Evolutionary conservation across 2,113 vertebrate genomes (phyloP), one percentile per base, ranked within the genome.

Genomic region (Petaurus breviceps): DNA sequence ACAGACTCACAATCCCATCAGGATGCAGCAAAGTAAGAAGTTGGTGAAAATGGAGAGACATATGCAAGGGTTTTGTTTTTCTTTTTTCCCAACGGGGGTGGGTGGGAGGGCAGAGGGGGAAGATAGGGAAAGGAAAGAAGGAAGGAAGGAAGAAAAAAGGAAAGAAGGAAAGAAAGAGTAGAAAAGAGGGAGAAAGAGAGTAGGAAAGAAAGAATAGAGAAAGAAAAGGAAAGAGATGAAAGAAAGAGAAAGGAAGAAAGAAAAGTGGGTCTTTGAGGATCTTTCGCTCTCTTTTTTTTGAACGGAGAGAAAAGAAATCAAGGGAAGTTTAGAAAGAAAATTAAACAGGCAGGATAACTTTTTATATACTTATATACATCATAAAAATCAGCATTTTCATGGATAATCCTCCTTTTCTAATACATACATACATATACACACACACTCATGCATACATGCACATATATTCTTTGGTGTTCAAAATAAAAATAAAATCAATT

Each of bases 11-110:
- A 93, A 10, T 68, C 37, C 47, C 51, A 49, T 57, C 3, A 90
- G 57, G 68, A 25, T 3, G 22, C 37, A 91, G 90, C 37, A 47
- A 95, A 96, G 92, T 91, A 91, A 93, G 89, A 95, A 19, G 51
- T 9, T 37, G 53, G 90, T 51, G 51, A 89, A 54, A 24, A 53
- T 51, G 4, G 24, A 22, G 90, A 53, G 28, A 49, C 51, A 52
- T 8, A 31, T 37, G 61, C 26, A 31, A 43, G 43, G 26, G 9
- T 50, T 93, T 51, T 8, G 0, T 37, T 77, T 77, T 84, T 84
- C 14, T 84, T n/a, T 43, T 84, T 84, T 84, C 19, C n/a, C 68
- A 84, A 23, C 43, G 12, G 68, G 2, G 1, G 7, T 12, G 0
- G 28, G 37, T 16, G 22, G 19, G 49, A 25, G n/a, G 10, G 90